These are phyloP conservation scores for Operophtera brumata DNA, from an alignment of 2,888 invertebrate species.

Conservation along the genomic window DNA sequence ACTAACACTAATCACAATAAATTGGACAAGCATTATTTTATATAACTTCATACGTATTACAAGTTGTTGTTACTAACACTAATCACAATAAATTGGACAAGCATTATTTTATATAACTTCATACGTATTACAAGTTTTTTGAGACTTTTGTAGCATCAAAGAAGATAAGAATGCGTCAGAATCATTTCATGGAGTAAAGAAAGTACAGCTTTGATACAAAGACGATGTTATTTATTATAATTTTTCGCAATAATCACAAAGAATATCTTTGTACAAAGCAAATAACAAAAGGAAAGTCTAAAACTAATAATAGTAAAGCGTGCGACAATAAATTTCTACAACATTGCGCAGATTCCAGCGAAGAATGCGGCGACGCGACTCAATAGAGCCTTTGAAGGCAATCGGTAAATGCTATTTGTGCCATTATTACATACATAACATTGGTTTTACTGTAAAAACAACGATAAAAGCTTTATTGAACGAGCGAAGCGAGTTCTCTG, in stretches of 20 bases:
- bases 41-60: too few species aligned
- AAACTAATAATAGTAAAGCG: constrained; percentile 19
- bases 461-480: constrained; percentile 21
- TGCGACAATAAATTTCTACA: constrained; percentile 34
- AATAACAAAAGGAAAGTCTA: constrained; percentile 15
- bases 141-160: too few species aligned
- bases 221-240: not conserved
- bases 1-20: too few species aligned
- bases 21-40: too few species aligned
- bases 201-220: not conserved
- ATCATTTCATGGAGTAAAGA: not conserved
- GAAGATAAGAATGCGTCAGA: too few species aligned
- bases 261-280: constrained; percentile 7
- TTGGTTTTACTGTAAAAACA: constrained; percentile 14
- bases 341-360: constrained; percentile 4
- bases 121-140: too few species aligned
- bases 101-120: too few species aligned
- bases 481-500: too few species aligned
- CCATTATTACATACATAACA: constrained; percentile 21
- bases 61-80: too few species aligned
- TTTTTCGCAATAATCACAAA: not conserved
- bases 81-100: too few species aligned
- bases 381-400: constrained; percentile 38
- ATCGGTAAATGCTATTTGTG: constrained; percentile 33
- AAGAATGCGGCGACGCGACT: constrained; percentile 33